Conservation (phyloP, 1,140 invertebrate genomes). For the Hycleus cichorii region DNA sequence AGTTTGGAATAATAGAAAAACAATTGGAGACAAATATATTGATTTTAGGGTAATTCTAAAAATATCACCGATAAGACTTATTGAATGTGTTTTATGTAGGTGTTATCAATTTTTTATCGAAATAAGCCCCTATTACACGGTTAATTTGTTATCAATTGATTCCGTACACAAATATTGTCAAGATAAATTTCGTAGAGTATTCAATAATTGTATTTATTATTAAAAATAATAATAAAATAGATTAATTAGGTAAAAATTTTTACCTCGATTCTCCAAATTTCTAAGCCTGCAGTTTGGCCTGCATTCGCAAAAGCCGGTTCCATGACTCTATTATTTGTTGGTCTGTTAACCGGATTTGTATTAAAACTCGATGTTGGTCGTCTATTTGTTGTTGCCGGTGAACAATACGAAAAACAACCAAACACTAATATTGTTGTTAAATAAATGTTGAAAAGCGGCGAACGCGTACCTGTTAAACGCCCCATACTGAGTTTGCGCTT, state of each 20-base stretch:
- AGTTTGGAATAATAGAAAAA: not conserved
- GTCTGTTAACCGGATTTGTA: constrained; percentile 4
- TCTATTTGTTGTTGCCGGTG: constrained; percentile 2
- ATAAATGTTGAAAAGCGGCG: constrained; percentile 7
- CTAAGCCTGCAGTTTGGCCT: constrained; percentile 52
- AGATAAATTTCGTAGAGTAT: too few relatives aligned
- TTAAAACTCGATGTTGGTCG: not conserved
- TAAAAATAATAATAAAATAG: not conserved
- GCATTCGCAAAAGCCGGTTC: constrained; percentile 56
- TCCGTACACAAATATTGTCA: too few relatives aligned
- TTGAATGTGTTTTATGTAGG: too few relatives aligned
- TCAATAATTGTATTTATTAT: not conserved
- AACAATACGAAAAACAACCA: constrained; percentile 11
- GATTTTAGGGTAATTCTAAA: not conserved
- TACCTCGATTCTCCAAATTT: constrained; percentile 65
- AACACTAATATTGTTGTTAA: constrained; percentile 10
- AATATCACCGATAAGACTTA: not conserved
- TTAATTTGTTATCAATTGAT: too few relatives aligned
- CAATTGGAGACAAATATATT: not conserved
- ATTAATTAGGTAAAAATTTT: not conserved
- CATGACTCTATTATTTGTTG: constrained; percentile 33
- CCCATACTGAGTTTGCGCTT: too few relatives aligned
- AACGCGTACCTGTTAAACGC: not conserved
- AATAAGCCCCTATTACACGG: too few relatives aligned
- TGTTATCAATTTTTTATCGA: too few relatives aligned